Evolutionary conservation across 2,888 invertebrate species (phyloP).

Genomic region (Drosophila paucipuncta): DNA sequence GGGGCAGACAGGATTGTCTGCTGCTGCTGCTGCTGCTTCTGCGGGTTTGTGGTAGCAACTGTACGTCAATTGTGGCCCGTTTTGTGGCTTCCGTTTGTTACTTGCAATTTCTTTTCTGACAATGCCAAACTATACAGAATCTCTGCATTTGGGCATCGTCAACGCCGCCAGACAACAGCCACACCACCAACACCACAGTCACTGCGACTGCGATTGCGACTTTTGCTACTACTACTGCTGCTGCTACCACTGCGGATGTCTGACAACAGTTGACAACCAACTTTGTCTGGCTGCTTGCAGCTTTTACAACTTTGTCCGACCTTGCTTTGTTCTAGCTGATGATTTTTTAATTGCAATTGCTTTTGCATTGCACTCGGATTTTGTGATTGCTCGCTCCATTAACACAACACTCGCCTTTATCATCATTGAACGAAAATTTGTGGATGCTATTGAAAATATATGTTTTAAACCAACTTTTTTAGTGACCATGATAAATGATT

Average conservation of each 20-base stretch:
- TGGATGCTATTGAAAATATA: constrained; percentile 28
- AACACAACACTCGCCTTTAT: constrained; percentile 35
- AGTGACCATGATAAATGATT: background rate
- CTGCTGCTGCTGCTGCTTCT: constrained; percentile 19
- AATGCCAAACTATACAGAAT: constrained; percentile 20
- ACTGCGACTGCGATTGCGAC: constrained; percentile 21
- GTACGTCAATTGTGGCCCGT: constrained; percentile 79
- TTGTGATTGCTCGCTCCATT: constrained; percentile 61
- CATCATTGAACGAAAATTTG: constrained; percentile 50
- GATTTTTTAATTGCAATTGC: constrained; percentile 77
- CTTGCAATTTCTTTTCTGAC: constrained; percentile 73
- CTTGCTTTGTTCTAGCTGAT: constrained; percentile 65
- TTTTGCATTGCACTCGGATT: constrained; percentile 44
- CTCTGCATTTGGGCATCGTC: constrained; percentile 26
- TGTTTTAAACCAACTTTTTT: background rate
- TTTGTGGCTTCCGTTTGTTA: constrained; percentile 76
- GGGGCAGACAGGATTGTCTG: constrained; percentile 37
- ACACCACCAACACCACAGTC: background rate
- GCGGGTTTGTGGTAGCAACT: constrained; percentile 56
- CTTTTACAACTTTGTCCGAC: constrained; percentile 61
- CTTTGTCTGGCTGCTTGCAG: constrained; percentile 56
- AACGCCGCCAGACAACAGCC: background rate
- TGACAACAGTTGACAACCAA: constrained; percentile 63
- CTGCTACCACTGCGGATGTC: constrained; percentile 59
- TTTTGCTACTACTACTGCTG: constrained; percentile 11